These are phyloP conservation scores for Dreissena polymorpha DNA, from an alignment of 1,140 invertebrate species.

Conservation along the genomic window DNA sequence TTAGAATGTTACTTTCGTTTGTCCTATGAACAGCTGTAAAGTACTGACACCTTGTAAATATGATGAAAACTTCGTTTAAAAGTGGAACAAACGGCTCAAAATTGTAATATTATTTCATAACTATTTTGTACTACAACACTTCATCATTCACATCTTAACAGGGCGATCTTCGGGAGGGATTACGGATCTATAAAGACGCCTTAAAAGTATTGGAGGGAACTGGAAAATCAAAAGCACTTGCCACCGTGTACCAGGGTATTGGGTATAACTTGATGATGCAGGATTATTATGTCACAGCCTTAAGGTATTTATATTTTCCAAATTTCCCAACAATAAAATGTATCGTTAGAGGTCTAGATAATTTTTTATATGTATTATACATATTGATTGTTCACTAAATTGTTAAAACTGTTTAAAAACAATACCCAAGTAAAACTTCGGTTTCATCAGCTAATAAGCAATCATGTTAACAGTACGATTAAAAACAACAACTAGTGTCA, in stretches of 20 bases:
- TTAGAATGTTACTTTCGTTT: neutral
- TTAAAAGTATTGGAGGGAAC: neutral
- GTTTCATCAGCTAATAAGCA: too few relatives aligned
- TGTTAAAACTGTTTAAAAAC: too few relatives aligned
- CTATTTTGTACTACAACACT: neutral
- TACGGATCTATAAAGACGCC: conserved; percentile 8
- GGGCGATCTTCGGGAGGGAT: conserved; percentile 11
- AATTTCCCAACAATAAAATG: too few relatives aligned
- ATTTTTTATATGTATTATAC: too few relatives aligned
- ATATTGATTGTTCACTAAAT: too few relatives aligned
- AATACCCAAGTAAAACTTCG: too few relatives aligned
- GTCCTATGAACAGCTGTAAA: neutral
- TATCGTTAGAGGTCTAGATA: too few relatives aligned
- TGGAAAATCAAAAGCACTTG: neutral
- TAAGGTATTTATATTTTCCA: too few relatives aligned
- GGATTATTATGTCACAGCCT: neutral
- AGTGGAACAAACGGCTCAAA: too few relatives aligned
- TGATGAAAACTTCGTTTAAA: neutral
- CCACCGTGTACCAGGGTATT: conserved; percentile 24
- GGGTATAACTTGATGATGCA: conserved; percentile 38
- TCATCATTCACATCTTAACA: neutral
- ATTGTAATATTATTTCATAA: neutral
- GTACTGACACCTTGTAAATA: neutral
- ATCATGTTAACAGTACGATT: too few relatives aligned
- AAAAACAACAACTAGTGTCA: too few relatives aligned